A percentile compares a stretch with the other conserved stretches of the same genome.
These are phyloP conservation scores for Paralichthys olivaceus DNA, from an alignment of 2,113 vertebrate species.

Conservation along the genomic window DNA sequence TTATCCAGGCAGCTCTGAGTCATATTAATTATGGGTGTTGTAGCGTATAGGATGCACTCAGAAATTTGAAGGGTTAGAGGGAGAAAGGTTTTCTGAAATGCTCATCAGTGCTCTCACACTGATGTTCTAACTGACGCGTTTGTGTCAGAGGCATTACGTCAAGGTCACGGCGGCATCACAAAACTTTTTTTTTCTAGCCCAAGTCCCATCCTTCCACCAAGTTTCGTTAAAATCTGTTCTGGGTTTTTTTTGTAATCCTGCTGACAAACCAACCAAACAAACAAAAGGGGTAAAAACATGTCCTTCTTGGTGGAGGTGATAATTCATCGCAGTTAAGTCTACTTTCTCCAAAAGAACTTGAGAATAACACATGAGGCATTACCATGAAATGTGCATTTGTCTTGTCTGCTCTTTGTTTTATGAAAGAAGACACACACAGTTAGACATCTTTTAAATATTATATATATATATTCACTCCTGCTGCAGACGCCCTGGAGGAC, in stretches of 20 bases:
- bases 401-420: background rate
- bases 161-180: no score
- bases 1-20: slow-evolving; percentile 5
- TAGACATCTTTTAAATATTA: background rate
- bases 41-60: background rate
- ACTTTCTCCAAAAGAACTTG: background rate
- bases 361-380: background rate
- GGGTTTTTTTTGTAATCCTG: background rate
- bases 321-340: background rate
- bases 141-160: no score
- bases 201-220: background rate
- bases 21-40: background rate
- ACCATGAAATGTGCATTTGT: background rate
- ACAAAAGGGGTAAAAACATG: background rate
- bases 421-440: slow-evolving; percentile 5
- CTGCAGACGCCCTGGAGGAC: slow-evolving; percentile 16
- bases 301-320: background rate
- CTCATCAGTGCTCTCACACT: no score
- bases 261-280: background rate
- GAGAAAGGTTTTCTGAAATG: no score
- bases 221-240: background rate
- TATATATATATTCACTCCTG: background rate
- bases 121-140: no score
- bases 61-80: background rate
- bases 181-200: no score